Percentiles rank a stretch among this genome's conserved stretches.
phyloP scores from a whole-genome alignment of 2,888 invertebrate species.

The Noctua comes region DNA sequence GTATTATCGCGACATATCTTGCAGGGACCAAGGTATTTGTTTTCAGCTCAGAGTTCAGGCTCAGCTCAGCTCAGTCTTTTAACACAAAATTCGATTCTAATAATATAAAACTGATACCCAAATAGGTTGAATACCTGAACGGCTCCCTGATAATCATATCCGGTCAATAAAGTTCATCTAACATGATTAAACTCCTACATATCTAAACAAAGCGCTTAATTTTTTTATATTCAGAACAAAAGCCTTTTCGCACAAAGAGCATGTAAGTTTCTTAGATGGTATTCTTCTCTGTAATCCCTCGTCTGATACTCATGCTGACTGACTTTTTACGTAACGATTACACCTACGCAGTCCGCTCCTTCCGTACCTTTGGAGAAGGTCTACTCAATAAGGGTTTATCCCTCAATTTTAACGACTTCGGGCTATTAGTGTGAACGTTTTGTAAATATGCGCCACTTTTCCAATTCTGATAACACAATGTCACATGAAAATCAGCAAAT shows the following conservation, averaged over 20 bases:
- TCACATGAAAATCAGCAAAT: background rate
- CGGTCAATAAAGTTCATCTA: background rate
- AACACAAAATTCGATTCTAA: background rate
- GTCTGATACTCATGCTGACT: background rate
- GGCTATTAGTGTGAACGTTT: background rate
- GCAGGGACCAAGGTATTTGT: background rate
- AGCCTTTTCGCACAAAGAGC: background rate
- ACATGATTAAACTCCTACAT: background rate
- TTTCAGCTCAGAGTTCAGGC: background rate
- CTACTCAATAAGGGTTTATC: background rate
- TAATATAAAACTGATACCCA: background rate
- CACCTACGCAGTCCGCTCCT: too few relatives aligned
- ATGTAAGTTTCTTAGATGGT: background rate
- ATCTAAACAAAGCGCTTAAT: background rate
- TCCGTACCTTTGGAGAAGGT: too few relatives aligned
- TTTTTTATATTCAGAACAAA: background rate
- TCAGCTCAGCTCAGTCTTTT: background rate
- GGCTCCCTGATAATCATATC: background rate
- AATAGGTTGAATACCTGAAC: background rate
- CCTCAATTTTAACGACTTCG: background rate
- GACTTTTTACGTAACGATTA: background rate
- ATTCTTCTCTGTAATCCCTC: background rate
- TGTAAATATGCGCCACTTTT: background rate
- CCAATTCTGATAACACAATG: conserved; percentile 13
- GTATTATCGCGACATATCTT: background rate